Evolutionary conservation across 2,113 vertebrate genomes (phyloP), one percentile per base, ranked within the genome.

Genomic region (Physeter macrocephalus): DNA sequence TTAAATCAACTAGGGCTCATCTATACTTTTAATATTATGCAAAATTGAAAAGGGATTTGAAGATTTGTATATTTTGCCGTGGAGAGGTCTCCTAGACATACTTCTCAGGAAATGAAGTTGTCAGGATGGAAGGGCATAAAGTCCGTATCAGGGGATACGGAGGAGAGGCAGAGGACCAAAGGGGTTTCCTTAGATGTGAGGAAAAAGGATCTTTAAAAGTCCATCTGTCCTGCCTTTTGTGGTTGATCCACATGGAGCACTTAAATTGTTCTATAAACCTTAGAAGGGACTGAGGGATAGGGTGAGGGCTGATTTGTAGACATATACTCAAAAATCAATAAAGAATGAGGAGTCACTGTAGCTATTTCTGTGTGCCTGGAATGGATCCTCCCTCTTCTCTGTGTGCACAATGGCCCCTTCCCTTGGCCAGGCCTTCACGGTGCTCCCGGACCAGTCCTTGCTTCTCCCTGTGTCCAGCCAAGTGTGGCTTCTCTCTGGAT

Each of bases 361-460:
- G 61, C n/a, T 20, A 8, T 57, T 36, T 92, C n/a, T 92, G 3
- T 36, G 41, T 14, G 8, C 17, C 54, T 54, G 14, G 29, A 62
- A 11, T 21, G 43, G 20, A 5, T 18, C 18, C 13, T 25, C 23
- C 20, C 8, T 36, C 66, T 27, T 46, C 25, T 34, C 20, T 0
- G 0, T 3, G 3, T 66, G 36, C 6, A 41, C 27, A 0, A 7
- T 12, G 27, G 23, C n/a, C n/a, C 29, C 12, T 23, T 3, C 49
- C 62, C 18, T 52, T 4, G 0, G 21, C 59, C 59, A 25, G 49
- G 59, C 29, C 52, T 23, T 62, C 41, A 1, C 2, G 4, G 49
- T 14, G 36, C 25, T 15, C 34, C 23, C 7, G 7, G 18, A 17
- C 14, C 13, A 41, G 5, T 13, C 43, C 49, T 61, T 3, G 1